These are phyloP conservation scores for Chironomus tepperi DNA, from an alignment of 1,140 invertebrate species.

Conservation along the genomic window DNA sequence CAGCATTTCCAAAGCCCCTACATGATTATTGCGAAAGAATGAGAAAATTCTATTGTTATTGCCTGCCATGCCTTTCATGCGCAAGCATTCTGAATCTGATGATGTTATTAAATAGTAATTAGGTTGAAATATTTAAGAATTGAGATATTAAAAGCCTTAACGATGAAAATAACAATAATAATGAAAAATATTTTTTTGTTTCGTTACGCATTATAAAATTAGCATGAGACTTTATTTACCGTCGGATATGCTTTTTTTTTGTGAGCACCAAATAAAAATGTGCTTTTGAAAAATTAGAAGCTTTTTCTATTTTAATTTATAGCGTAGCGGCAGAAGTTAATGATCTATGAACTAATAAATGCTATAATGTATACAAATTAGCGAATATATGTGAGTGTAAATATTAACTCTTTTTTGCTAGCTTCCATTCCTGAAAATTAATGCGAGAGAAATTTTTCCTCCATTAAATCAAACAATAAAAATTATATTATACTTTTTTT, in stretches of 20 bases:
- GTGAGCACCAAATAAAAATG: not conserved
- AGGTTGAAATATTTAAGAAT: constrained; percentile 18
- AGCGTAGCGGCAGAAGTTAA: not conserved
- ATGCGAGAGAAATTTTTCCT: not conserved
- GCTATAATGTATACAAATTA: constrained; percentile 6
- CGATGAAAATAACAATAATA: not conserved
- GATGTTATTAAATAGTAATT: constrained; percentile 23
- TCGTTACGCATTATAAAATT: constrained; percentile 21
- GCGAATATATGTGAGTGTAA: not conserved
- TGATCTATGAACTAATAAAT: constrained; percentile 16
- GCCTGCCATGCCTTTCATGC: not conserved
- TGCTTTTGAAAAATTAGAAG: not conserved
- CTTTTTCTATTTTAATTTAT: not conserved
- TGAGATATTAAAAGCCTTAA: constrained; percentile 19
- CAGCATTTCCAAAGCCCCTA: not conserved
- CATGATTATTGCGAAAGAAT: not conserved
- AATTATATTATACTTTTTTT: not conserved
- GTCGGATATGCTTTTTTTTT: not conserved
- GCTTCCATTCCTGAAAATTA: not conserved
- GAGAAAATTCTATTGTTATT: constrained; percentile 14
- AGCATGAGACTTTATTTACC: constrained; percentile 4
- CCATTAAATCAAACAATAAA: not conserved
- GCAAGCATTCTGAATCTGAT: constrained; percentile 13
- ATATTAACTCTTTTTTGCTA: not conserved
- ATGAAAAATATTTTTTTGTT: constrained; percentile 8